A percentile compares a stretch with the other conserved stretches of the same genome.
Conservation (phyloP, 2,113 vertebrate species). For the Centropus unirufus region DNA sequence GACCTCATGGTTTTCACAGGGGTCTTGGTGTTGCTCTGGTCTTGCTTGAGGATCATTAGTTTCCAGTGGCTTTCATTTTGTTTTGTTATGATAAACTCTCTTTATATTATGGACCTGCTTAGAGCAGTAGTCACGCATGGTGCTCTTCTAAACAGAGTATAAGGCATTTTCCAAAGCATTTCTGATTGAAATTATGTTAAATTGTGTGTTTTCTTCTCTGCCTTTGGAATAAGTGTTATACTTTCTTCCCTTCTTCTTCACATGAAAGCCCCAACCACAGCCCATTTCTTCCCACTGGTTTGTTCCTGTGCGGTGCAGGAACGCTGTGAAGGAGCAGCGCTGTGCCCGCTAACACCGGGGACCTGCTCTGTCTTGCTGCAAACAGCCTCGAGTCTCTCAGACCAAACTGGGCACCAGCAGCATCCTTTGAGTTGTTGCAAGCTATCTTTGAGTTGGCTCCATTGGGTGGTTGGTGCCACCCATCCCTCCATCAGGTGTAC, state of each 20-base stretch:
- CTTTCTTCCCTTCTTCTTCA: neutral
- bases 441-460: neutral
- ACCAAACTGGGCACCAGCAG: fast-evolving
- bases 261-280: neutral
- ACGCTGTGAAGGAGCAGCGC: fast-evolving
- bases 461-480: fast-evolving
- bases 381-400: fast-evolving
- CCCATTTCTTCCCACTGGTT: fast-evolving
- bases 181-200: neutral
- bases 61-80: neutral
- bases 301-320: fast-evolving
- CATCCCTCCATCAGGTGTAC: fast-evolving
- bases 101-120: neutral
- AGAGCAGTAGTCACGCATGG: neutral
- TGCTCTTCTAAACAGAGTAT: neutral
- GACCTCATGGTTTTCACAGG: fast-evolving
- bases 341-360: fast-evolving
- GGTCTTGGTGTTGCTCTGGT: neutral
- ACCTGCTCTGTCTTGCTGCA: fast-evolving
- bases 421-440: fast-evolving
- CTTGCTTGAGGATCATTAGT: neutral
- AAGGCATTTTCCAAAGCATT: neutral
- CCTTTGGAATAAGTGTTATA: neutral
- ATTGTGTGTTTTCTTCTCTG: neutral
- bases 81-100: neutral